These are phyloP conservation scores for Ophonus ardosiacus DNA, from an alignment of 2,888 invertebrate genomes.

Conservation along the genomic window DNA sequence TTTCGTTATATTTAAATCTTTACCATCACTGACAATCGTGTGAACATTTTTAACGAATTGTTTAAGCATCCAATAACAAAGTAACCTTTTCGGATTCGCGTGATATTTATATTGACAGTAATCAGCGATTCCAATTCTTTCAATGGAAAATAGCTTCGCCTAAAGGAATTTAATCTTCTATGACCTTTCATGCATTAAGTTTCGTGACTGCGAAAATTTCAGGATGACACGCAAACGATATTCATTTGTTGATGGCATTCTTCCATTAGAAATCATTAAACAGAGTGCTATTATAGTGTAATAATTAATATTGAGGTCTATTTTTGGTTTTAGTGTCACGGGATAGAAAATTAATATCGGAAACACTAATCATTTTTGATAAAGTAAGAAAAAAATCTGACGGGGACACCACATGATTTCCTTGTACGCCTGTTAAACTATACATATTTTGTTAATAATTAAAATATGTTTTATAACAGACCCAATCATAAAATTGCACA, in stretches of 20 bases:
- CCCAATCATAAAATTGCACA: too few relatives aligned
- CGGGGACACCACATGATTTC: too few relatives aligned
- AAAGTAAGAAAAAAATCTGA: too few relatives aligned
- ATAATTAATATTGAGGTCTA: too few relatives aligned
- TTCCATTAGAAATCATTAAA: conserved; percentile 3
- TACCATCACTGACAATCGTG: conserved; percentile 1
- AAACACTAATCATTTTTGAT: too few relatives aligned
- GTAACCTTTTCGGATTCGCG: conserved; percentile 19
- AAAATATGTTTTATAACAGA: too few relatives aligned
- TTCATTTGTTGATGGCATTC: conserved; percentile 31
- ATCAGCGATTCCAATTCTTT: background rate
- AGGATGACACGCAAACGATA: conserved; percentile 28
- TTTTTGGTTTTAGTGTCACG: too few relatives aligned
- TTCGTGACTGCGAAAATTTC: conserved; percentile 29
- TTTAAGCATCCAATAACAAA: conserved; percentile 19
- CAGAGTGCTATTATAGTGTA: background rate
- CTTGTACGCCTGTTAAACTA: too few relatives aligned
- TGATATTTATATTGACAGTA: conserved; percentile 9
- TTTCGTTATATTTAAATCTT: conserved; percentile 2
- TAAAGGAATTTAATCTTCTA: background rate
- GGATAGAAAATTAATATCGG: too few relatives aligned
- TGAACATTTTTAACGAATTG: conserved; percentile 13
- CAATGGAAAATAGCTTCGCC: conserved; percentile 8
- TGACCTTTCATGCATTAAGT: conserved; percentile 28
- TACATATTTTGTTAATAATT: too few relatives aligned